A percentile compares a stretch with the other conserved stretches of the same genome.
Evolutionary conservation across 2,113 vertebrate species (phyloP).

Genomic region (Boulengeromyrus knoepffleri): DNA sequence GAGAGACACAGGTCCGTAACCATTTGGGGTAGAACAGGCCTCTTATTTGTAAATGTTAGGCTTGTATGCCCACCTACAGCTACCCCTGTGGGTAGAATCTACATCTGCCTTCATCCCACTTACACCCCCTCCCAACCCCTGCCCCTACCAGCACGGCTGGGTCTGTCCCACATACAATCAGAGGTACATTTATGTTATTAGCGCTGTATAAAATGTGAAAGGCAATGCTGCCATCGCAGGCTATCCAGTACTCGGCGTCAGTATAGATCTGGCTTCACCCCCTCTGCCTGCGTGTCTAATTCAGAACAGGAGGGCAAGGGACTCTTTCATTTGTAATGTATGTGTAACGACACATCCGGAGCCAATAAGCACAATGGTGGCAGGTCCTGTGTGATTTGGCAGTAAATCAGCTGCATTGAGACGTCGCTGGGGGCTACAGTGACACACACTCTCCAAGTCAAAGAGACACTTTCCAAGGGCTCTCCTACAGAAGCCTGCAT

Average conservation of each 20-base stretch:
- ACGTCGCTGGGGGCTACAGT: background rate
- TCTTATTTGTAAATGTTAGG: background rate
- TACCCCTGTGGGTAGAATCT: background rate
- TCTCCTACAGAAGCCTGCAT: background rate
- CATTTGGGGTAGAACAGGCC: background rate
- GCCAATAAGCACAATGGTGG: slow-evolving; percentile 51
- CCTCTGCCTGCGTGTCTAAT: background rate
- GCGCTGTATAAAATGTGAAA: background rate
- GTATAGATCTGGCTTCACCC: background rate
- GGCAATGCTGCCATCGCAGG: background rate
- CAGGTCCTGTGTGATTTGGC: background rate
- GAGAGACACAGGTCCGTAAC: background rate
- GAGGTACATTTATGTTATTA: background rate
- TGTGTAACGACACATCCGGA: slow-evolving; percentile 68
- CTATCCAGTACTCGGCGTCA: background rate
- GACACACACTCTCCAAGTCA: background rate
- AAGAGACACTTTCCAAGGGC: background rate
- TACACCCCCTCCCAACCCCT: background rate
- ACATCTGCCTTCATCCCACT: background rate
- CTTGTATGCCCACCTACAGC: background rate
- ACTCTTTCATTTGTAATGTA: slow-evolving; percentile 16
- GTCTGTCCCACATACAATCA: background rate
- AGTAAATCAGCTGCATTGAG: background rate
- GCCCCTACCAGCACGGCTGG: background rate
- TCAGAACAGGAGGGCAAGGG: slow-evolving; percentile 48